Conservation (phyloP, 2,888 invertebrate species). For the Euplexia lucipara region DNA sequence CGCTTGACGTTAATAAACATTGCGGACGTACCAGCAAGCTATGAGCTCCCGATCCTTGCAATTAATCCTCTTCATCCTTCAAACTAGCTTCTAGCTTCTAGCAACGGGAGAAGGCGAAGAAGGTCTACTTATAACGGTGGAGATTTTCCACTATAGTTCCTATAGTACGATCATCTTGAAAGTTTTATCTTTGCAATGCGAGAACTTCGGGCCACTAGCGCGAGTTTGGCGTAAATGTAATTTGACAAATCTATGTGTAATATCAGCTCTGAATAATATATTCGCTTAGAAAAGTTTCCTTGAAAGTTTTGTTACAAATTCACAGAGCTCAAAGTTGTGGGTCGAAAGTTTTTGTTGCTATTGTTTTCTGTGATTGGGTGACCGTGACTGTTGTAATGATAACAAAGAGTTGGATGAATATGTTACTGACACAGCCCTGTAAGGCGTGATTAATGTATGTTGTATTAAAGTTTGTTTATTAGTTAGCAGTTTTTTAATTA, state of each 20-base stretch:
- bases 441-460: conserved; percentile 35
- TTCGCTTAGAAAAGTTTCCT: conserved; percentile 42
- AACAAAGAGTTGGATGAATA: conserved; percentile 39
- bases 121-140: conserved; percentile 67
- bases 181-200: conserved; percentile 75
- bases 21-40: conserved; percentile 65
- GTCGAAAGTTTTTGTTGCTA: conserved; percentile 49
- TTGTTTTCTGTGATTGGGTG: conserved; percentile 53
- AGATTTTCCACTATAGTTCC: conserved; percentile 75
- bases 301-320: conserved; percentile 53
- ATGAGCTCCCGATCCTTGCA: conserved; percentile 61
- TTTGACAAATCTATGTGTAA: conserved; percentile 61
- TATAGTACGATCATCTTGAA: conserved; percentile 75
- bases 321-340: conserved; percentile 50
- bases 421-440: conserved; percentile 20
- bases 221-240: conserved; percentile 55
- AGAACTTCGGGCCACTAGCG: conserved; percentile 62
- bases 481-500: conserved; percentile 8
- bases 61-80: conserved; percentile 49
- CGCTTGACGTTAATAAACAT: conserved; percentile 83
- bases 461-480: conserved; percentile 17
- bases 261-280: conserved; percentile 58
- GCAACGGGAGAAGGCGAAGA: conserved; percentile 32
- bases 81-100: too few relatives aligned
- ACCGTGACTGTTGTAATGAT: conserved; percentile 41